Percentiles rank a stretch among this genome's conserved stretches.
These are phyloP conservation scores for Misgurnus mizolepis DNA, from an alignment of 2,113 vertebrate species.

Conservation along the genomic window DNA sequence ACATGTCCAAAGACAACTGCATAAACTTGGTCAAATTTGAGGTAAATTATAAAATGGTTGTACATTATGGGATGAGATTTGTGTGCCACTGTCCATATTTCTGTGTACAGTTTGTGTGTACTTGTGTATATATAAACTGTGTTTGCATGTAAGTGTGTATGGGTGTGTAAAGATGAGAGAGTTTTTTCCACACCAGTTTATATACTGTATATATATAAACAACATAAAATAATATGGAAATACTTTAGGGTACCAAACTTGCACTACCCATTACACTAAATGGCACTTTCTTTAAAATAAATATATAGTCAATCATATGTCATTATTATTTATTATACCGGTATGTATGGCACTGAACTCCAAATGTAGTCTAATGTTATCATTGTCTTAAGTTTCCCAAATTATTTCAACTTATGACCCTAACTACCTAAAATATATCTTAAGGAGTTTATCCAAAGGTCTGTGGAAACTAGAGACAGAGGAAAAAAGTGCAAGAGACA, in stretches of 20 bases:
- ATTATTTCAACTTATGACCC: slow-evolving; percentile 30
- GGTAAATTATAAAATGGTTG: background rate
- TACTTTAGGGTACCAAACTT: no score
- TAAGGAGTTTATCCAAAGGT: slow-evolving; percentile 47
- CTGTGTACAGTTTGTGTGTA: background rate
- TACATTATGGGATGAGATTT: background rate
- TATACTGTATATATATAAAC: background rate
- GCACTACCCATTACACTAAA: background rate
- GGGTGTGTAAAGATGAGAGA: background rate
- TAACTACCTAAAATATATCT: slow-evolving; percentile 40
- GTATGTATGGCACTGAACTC: slow-evolving; percentile 12
- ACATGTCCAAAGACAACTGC: background rate
- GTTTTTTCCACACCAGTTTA: background rate
- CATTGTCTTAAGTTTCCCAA: slow-evolving; percentile 44
- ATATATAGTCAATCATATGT: background rate
- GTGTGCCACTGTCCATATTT: background rate
- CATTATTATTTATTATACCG: background rate
- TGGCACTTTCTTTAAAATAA: background rate
- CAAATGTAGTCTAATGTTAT: slow-evolving; percentile 47
- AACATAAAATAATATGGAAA: background rate
- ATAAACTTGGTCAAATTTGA: background rate
- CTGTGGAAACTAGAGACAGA: background rate
- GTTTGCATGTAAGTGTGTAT: background rate
- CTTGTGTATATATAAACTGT: background rate
- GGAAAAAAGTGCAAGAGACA: background rate